Percentiles rank a stretch among this genome's conserved stretches.
These are phyloP conservation scores for Cremastinae sp. DNA, from an alignment of 2,888 invertebrate species.

Conservation along the genomic window DNA sequence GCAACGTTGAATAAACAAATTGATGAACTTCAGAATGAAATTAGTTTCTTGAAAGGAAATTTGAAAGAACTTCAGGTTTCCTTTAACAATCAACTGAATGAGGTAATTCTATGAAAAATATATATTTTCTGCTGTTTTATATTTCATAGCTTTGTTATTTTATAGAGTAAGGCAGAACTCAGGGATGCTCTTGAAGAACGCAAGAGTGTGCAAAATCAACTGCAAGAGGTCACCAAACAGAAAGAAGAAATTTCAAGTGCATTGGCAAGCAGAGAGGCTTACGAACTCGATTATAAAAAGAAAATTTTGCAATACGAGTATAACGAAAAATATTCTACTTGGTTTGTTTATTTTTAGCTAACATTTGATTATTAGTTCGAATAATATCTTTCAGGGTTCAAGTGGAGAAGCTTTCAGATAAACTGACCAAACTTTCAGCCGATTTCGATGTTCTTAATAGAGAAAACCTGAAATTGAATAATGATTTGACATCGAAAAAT, in stretches of 20 bases:
- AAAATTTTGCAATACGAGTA: conserved; percentile 53
- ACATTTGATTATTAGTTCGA: neutral
- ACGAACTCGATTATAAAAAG: conserved; percentile 31
- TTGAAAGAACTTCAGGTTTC: conserved; percentile 14
- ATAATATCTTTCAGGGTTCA: conserved; percentile 44
- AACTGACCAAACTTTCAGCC: conserved; percentile 36
- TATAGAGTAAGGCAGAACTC: conserved; percentile 48
- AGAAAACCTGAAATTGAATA: conserved; percentile 40
- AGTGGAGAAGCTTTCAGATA: conserved; percentile 24
- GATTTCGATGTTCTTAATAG: conserved; percentile 20
- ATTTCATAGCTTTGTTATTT: conserved; percentile 7
- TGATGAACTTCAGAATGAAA: conserved; percentile 8
- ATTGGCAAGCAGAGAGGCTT: conserved; percentile 35
- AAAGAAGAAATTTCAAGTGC: conserved; percentile 35
- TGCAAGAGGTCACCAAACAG: conserved; percentile 30
- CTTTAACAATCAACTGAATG: conserved; percentile 21
- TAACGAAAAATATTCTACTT: conserved; percentile 13
- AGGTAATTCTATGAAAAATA: conserved; percentile 27
- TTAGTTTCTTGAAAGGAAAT: conserved; percentile 24
- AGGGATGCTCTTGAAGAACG: conserved; percentile 25
- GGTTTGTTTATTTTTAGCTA: conserved; percentile 3
- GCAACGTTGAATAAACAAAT: conserved; percentile 21
- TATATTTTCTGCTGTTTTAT: neutral
- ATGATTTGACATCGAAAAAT: conserved; percentile 34
- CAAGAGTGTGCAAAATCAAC: conserved; percentile 28